A percentile compares a stretch with the other conserved stretches of the same genome.
These are phyloP conservation scores for Daktulosphaira vitifoliae DNA, from an alignment of 1,140 invertebrate species.

Conservation along the genomic window DNA sequence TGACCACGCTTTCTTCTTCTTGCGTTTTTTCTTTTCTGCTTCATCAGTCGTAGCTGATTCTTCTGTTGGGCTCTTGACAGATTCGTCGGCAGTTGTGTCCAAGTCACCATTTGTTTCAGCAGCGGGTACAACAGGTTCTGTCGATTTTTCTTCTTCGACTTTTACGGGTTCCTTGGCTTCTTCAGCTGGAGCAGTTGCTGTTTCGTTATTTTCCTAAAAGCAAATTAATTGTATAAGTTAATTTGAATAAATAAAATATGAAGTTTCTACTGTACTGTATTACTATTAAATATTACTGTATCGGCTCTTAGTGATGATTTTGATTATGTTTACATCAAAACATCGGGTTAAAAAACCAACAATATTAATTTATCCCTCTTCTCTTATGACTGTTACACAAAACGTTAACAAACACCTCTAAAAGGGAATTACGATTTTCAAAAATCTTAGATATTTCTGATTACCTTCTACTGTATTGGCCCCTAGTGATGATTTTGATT, in stretches of 20 bases:
- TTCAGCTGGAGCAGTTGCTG: background rate
- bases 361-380: constrained; percentile 10
- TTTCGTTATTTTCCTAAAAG: constrained; percentile 10
- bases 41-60: background rate
- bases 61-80: background rate
- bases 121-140: background rate
- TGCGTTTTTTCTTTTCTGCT: constrained; percentile 64
- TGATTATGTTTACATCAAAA: background rate
- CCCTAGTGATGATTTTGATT: background rate
- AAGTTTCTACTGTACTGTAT: too few relatives aligned
- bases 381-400: constrained; percentile 1
- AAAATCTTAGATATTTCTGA: too few relatives aligned
- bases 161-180: background rate
- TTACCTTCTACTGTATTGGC: too few relatives aligned
- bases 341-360: background rate
- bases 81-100: constrained; percentile 7
- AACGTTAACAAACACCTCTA: constrained; percentile 10
- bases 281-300: background rate
- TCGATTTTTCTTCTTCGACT: background rate
- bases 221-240: background rate
- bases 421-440: background rate
- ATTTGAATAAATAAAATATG: background rate
- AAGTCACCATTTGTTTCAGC: constrained; percentile 16
- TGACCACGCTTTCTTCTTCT: constrained; percentile 79
- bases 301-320: background rate